Evolutionary conservation across 2,113 vertebrate genomes (phyloP).

Genomic region (Ptilorrhoa leucosticta): DNA sequence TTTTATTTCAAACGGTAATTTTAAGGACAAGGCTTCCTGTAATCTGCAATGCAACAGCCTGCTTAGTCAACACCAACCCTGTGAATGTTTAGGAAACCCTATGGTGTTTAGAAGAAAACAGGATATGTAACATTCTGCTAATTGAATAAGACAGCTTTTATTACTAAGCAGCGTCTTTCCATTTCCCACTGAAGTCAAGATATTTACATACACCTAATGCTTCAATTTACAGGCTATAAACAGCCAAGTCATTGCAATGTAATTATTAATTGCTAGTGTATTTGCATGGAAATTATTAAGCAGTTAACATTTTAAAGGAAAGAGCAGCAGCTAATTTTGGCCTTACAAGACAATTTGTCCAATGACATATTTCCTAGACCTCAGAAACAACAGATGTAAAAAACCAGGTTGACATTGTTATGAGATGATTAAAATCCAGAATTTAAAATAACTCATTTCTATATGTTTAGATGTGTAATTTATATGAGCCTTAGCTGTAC

Average conservation of each 20-base stretch:
- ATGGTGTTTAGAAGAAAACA: constrained; percentile 13
- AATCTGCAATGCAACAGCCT: background rate
- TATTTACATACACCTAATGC: constrained; percentile 37
- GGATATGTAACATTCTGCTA: constrained; percentile 21
- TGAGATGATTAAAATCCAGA: background rate
- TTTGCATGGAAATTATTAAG: constrained; percentile 5
- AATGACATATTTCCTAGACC: background rate
- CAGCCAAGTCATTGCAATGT: background rate
- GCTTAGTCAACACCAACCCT: background rate
- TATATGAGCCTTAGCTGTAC: background rate
- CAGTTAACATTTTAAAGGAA: constrained; percentile 17
- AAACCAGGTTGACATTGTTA: background rate
- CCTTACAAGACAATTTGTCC: background rate
- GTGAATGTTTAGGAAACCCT: background rate
- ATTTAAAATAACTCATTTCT: background rate
- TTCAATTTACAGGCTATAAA: constrained; percentile 48
- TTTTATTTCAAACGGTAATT: background rate
- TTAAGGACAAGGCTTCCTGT: background rate
- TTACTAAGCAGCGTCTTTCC: constrained; percentile 35
- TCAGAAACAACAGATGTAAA: background rate
- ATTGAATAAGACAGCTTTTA: constrained; percentile 34
- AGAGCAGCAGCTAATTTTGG: background rate
- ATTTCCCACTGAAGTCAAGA: constrained; percentile 9
- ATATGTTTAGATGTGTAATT: background rate
- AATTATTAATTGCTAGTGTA: constrained; percentile 17